Evolutionary conservation across 2,888 invertebrate species (phyloP).

Genomic region (Enoplolaimus lenunculus): DNA sequence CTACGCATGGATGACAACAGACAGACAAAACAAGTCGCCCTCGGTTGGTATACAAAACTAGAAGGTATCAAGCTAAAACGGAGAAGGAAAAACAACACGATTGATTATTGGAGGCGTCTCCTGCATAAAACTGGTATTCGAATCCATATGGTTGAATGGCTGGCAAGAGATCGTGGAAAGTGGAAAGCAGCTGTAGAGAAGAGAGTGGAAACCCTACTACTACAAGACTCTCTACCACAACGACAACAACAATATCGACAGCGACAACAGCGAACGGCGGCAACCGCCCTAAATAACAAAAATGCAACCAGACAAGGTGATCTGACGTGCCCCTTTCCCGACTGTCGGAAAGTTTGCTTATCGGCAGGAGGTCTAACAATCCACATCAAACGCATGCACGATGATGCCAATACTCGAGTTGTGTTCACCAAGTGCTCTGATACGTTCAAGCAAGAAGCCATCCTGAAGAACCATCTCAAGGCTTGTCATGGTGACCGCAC

Average conservation of each 20-base stretch:
- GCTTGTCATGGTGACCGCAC: not conserved
- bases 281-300: not conserved
- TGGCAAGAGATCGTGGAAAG: not conserved
- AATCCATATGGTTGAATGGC: not conserved
- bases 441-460: slow-evolving; percentile 3
- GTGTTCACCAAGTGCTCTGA: not conserved
- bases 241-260: no score
- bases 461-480: slow-evolving; percentile 4
- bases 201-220: no score
- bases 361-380: not conserved
- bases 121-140: not conserved
- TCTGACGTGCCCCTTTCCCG: not conserved
- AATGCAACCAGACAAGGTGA: no score
- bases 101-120: not conserved
- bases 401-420: not conserved
- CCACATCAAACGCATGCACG: not conserved
- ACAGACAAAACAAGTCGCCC: not conserved
- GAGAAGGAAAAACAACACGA: not conserved
- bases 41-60: not conserved
- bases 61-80: not conserved
- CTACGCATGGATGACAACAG: not conserved
- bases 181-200: no score
- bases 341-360: not conserved
- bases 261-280: not conserved
- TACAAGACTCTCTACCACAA: no score